phyloP scores from a whole-genome alignment of 92 coral and sea anemone species.

The Palythoa grandiflora region DNA sequence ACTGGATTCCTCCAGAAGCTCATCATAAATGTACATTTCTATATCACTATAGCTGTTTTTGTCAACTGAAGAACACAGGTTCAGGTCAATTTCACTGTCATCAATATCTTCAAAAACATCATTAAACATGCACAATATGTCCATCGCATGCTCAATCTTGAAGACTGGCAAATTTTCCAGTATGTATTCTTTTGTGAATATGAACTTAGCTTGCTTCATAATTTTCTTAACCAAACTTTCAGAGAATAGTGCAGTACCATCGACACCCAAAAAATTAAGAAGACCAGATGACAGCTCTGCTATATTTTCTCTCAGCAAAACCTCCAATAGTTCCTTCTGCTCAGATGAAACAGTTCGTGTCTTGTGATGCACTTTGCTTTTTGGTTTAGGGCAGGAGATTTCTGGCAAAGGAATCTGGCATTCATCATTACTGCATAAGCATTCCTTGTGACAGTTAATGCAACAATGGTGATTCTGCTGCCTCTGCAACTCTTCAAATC shows the following conservation, averaged over 20 bases:
- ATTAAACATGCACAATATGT: constrained; percentile 15
- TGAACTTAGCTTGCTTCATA: constrained; percentile 14
- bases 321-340: constrained; percentile 3
- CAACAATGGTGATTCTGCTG: constrained; percentile 3
- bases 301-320: constrained; percentile 4
- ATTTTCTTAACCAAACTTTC: constrained; percentile 6
- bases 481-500: background rate
- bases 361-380: constrained; percentile 7
- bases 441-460: constrained; percentile 17
- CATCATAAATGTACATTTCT: constrained; percentile 10
- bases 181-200: background rate
- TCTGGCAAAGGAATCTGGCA: constrained; percentile 13
- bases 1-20: constrained; percentile 13
- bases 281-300: constrained; percentile 15
- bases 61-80: constrained; percentile 14
- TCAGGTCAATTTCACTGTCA: constrained; percentile 1
- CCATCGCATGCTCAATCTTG: constrained; percentile 3
- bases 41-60: background rate
- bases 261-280: constrained; percentile 2
- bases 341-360: background rate
- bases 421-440: constrained; percentile 7
- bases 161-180: constrained; percentile 19
- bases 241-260: constrained; percentile 23
- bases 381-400: constrained; percentile 1
- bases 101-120: constrained; percentile 11